Conservation (phyloP, 2,888 invertebrate species). For the Eretmocerus hayati region DNA sequence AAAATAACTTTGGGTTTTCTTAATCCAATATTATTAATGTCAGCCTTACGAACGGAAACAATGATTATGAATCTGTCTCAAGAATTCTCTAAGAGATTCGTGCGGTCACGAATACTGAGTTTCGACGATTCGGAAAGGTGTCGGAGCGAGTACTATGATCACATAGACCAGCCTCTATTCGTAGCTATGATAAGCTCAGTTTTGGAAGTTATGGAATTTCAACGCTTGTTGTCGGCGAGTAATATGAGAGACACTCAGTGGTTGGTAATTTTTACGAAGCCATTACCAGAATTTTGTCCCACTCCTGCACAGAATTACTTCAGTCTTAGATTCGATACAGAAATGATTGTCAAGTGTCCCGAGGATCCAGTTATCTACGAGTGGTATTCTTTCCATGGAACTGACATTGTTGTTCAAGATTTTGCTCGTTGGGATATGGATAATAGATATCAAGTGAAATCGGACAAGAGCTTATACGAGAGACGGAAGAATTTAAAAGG, state of each 20-base stretch:
- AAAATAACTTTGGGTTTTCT: neutral
- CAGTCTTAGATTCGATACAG: constrained; percentile 25
- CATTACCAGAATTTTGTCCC: neutral
- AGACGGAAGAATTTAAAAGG: neutral
- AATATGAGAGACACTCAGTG: neutral
- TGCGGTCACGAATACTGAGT: neutral
- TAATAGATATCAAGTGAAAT: neutral
- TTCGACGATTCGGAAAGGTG: neutral
- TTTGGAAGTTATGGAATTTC: neutral
- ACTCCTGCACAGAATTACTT: constrained; percentile 21
- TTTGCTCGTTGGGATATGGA: neutral
- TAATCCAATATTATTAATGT: neutral
- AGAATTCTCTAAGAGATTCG: neutral
- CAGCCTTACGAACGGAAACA: neutral
- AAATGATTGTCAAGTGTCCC: constrained; percentile 26
- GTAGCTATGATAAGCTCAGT: neutral
- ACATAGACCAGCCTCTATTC: neutral
- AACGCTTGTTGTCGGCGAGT: neutral
- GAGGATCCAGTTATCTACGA: neutral
- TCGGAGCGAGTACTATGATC: neutral
- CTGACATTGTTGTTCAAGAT: neutral
- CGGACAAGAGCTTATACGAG: neutral
- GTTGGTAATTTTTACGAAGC: neutral
- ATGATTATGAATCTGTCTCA: neutral
- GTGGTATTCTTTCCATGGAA: constrained; percentile 1